Conservation (phyloP, 2,797 vertebrate species). For the Podarcis siculus region DNA sequence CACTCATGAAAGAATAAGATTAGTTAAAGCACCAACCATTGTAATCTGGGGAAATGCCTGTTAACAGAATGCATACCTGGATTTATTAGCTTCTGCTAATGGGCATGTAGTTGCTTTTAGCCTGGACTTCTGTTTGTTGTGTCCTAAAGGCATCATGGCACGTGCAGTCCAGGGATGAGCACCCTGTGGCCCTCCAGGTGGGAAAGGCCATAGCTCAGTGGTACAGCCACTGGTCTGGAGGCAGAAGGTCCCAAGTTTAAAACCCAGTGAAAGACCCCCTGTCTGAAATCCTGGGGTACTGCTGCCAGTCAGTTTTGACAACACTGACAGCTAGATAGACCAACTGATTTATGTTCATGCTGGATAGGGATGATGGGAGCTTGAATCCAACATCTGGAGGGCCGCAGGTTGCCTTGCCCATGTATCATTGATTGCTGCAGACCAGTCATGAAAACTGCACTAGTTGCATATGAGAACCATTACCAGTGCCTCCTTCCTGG, state of each 20-base stretch:
- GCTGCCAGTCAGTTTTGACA: no score
- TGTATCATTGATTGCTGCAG: no score
- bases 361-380: no score
- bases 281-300: no score
- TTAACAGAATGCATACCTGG: constrained; percentile 25
- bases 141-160: neutral
- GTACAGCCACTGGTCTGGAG: neutral
- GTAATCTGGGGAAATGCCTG: constrained; percentile 28
- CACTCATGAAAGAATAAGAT: constrained; percentile 56
- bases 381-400: no score
- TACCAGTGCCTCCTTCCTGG: neutral
- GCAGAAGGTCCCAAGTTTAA: no score
- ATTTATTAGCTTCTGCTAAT: constrained; percentile 9
- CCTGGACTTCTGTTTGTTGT: neutral
- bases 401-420: no score
- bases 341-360: no score
- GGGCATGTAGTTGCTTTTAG: neutral
- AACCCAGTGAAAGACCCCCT: no score
- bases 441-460: no score
- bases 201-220: neutral
- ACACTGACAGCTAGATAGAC: no score
- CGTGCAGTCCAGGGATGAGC: neutral
- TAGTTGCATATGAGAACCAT: neutral
- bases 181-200: no score
- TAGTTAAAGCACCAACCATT: constrained; percentile 56